These are phyloP conservation scores for Lepidurus apus DNA, from an alignment of 1,140 invertebrate species.

Conservation along the genomic window DNA sequence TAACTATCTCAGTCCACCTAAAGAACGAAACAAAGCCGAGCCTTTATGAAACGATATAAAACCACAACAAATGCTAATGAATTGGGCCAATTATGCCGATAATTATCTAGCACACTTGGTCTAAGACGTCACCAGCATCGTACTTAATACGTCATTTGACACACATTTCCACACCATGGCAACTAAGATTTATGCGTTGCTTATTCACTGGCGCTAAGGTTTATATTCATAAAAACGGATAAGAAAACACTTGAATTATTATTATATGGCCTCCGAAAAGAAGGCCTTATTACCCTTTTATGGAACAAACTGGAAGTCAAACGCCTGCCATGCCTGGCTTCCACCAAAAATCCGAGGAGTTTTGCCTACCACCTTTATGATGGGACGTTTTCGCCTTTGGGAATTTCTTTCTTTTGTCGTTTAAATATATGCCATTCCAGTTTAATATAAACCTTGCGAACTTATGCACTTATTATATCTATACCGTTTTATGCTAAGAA, in stretches of 20 bases:
- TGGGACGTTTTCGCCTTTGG: not conserved
- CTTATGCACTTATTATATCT: not conserved
- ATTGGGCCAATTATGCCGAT: no score
- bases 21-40: no score
- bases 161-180: not conserved
- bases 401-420: not conserved
- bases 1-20: not conserved
- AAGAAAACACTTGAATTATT: slow-evolving; percentile 1
- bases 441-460: not conserved
- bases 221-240: not conserved
- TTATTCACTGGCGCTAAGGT: not conserved
- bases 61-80: no score
- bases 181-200: not conserved
- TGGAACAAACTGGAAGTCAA: not conserved
- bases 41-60: no score
- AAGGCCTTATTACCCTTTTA: slow-evolving; percentile 1
- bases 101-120: no score
- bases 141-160: not conserved
- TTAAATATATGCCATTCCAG: not conserved
- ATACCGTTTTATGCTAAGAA: not conserved
- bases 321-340: not conserved
- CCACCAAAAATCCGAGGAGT: not conserved
- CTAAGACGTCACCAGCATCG: no score
- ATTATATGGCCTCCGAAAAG: not conserved
- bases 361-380: not conserved